Evolutionary conservation across 2,797 vertebrate genomes (phyloP).

Genomic region (Scolopax bukidnonensis): DNA sequence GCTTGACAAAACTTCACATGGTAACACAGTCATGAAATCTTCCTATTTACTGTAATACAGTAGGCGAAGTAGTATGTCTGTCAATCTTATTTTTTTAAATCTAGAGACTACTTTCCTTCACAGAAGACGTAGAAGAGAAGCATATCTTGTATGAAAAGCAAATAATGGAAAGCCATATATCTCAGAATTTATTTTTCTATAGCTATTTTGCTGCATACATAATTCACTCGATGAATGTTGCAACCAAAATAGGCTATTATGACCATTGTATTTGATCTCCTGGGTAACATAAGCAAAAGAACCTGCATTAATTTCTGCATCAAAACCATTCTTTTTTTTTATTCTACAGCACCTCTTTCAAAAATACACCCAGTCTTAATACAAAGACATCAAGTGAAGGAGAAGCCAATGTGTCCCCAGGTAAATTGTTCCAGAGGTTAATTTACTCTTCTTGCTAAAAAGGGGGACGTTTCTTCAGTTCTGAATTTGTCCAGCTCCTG

Average conservation of each 20-base stretch:
- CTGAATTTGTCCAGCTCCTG: background rate
- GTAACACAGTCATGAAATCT: background rate
- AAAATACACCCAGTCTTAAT: background rate
- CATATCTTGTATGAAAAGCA: background rate
- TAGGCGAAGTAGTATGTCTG: background rate
- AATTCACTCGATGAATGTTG: background rate
- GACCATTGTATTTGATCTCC: background rate
- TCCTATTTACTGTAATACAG: background rate
- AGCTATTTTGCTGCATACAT: background rate
- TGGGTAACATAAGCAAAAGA: background rate
- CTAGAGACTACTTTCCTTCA: background rate
- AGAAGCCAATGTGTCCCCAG: background rate
- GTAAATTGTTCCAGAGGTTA: background rate
- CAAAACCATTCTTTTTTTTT: conserved; percentile 12
- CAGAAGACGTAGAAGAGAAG: background rate
- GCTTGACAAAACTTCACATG: background rate
- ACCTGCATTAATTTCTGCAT: conserved; percentile 8
- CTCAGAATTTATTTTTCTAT: background rate
- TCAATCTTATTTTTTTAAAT: background rate
- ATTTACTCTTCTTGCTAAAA: conserved; percentile 11
- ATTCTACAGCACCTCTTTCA: background rate
- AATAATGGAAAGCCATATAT: conserved; percentile 1
- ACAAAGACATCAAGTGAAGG: background rate
- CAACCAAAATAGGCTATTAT: background rate
- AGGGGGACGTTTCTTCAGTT: background rate